Conservation (phyloP, 2,797 vertebrate genomes). For the Cephalopachus bancanus region DNA sequence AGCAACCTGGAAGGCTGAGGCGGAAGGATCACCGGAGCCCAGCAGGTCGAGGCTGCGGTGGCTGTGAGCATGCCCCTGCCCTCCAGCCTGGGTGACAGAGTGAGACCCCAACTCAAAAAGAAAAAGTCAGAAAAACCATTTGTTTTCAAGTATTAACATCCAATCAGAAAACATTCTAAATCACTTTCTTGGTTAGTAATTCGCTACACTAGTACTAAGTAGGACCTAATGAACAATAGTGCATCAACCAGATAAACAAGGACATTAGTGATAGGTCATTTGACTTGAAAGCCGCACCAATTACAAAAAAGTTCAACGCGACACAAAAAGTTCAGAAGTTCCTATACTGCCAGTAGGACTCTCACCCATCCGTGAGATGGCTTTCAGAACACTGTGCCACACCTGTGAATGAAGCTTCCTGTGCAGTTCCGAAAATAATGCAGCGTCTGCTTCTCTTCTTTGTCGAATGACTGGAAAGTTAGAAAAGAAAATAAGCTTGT, state of each 20-base stretch:
- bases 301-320: neutral
- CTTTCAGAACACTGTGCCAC: neutral
- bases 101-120: neutral
- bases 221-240: neutral
- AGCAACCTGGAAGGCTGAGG: too few species aligned
- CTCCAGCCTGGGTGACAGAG: neutral
- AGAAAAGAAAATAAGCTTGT: neutral
- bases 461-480: slow-evolving; percentile 94
- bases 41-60: too few species aligned
- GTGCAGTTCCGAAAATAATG: slow-evolving; percentile 97
- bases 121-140: neutral
- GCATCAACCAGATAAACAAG: neutral
- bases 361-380: neutral
- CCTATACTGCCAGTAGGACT: neutral
- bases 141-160: neutral
- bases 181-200: neutral
- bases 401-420: slow-evolving; percentile 98
- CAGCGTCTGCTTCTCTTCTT: slow-evolving; percentile 95
- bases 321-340: neutral
- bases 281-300: neutral
- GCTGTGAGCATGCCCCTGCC: too few species aligned
- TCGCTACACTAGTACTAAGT: slow-evolving; percentile 9
- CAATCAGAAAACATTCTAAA: slow-evolving; percentile 49
- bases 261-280: too few species aligned
- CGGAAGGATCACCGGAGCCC: too few species aligned